Base-by-base conservation (phyloP, 2,888 invertebrate species). In the Blomia tropicalis region DNA sequence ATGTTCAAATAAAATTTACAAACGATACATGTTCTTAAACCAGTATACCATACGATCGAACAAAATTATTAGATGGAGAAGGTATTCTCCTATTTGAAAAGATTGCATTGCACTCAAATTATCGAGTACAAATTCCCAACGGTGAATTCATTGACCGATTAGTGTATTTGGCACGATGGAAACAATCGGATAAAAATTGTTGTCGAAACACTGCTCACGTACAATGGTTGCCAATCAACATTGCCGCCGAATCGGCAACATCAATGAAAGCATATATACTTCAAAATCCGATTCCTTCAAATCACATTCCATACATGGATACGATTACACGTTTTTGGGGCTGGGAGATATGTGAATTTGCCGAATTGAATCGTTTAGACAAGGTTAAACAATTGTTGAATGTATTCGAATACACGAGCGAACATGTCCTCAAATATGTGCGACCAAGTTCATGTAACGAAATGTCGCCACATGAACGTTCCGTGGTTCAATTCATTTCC, bases 101-200 rank as follows among this genome's bases (percentile, higher is more conserved):
- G 51, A 47, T 47, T 14, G 51, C n/a, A 14, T n/a, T 47, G 5
- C 51, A 47, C 51, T 47, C 51, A 14, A 4, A 32, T 3, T 29
- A 32, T n/a, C 2, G 59, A 41, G 4, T 59, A 14, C 59, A 59
- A 30, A 43, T 59, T 14, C 59, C 59, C 1, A 22, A 14, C 56
- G 59, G 43, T 22, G 59, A 59, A 36, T 59, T 58, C 56, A 59
- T 59, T 22, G 3, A 4, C 7, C 53, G 43, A 41, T 22, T 58
- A 5, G 19, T 53, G 19, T 59, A 43, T n/a, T 14, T 19, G 4
- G 59, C 44, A 7, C 36, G 43, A 7, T 59, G 59, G 59, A 43
- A 22, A 11, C 23, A 3, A 11, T 2, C 3, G 2, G 58, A 59
- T 4, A 59, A 54, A 17, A 27, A 43, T n/a, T 59, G 59, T 19